Evolutionary conservation across 2,888 invertebrate genomes (phyloP), one percentile per base, ranked within the genome.

Genomic region (Lycocerus yunnanus): DNA sequence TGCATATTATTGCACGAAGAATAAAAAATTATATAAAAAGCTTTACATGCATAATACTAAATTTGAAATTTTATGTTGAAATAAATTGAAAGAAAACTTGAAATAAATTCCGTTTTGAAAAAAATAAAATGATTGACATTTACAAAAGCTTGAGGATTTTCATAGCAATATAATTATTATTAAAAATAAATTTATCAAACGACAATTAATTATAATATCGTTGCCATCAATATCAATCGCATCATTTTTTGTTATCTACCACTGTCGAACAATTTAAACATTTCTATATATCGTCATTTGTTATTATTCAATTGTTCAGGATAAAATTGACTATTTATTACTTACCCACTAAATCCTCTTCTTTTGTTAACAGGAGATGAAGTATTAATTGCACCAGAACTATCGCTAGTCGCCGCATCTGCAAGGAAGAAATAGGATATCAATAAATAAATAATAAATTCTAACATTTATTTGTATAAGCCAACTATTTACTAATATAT

Each of bases 321-420:
- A 43, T n/a, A n/a, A 63, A n/a, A 18, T 63, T 43, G 0, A 14
- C 8, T 15, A 24, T 11, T 24, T 43, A 27, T 67, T 67, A 91
- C 95, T 94, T 88, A 95, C 95, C 94, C 93, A 85, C 94, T 94
- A 83, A 95, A 95, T 67, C 93, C 94, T 80, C 95, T 91, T 75
- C 95, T 90, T 85, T 95, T 95, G 85, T 95, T 95, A 69, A 95
- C 94, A 18, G 94, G 94, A 73, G 96, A 95, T 81, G 94, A 94
- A 66, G 92, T 93, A 80, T 90, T 90, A 71, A 89, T 89, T 67
- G 88, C 89, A 83, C 88, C 89, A 82, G 84, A 88, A 69, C 89
- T 89, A 81, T 93, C 93, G 81, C 92, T 93, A 83, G 89, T 89
- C 27, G 82, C 70, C 72, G 91, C 89, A 85, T 94, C 94, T 93